These are phyloP conservation scores for Trichomycterus rosablanca DNA, from an alignment of 2,113 vertebrate species.

Conservation along the genomic window DNA sequence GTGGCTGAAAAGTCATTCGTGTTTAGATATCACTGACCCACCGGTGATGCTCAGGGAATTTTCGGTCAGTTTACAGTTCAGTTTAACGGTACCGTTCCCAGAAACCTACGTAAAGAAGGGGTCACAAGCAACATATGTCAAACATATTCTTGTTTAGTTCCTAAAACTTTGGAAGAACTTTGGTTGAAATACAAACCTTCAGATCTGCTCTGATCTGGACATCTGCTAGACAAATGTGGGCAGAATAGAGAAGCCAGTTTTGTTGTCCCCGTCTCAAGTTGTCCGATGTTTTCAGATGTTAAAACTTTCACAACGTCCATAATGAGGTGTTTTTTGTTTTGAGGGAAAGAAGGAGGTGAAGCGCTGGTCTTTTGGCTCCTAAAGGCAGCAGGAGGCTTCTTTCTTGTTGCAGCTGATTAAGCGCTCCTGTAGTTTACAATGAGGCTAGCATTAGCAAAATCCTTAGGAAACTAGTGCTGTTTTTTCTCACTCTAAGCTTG, in stretches of 20 bases:
- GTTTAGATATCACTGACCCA: slow-evolving; percentile 24
- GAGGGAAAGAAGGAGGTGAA: slow-evolving; percentile 1
- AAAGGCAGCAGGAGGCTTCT: slow-evolving; percentile 14
- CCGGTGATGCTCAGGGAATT: slow-evolving; percentile 1
- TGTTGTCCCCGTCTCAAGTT: slow-evolving; percentile 17
- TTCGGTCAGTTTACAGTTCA: too few relatives aligned
- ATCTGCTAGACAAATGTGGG: slow-evolving; percentile 59
- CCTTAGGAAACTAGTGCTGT: slow-evolving; percentile 7
- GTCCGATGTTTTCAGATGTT: slow-evolving; percentile 32
- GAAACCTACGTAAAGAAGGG: background rate
- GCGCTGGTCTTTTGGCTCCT: slow-evolving; percentile 3
- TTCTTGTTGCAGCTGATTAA: slow-evolving; percentile 24
- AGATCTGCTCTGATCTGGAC: slow-evolving; percentile 39
- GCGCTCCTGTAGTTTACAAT: slow-evolving; percentile 28
- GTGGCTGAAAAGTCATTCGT: slow-evolving; percentile 3
- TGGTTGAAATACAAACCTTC: slow-evolving; percentile 32
- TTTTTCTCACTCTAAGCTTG: too few relatives aligned
- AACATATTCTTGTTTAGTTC: background rate
- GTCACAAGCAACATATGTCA: background rate
- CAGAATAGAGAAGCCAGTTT: slow-evolving; percentile 10
- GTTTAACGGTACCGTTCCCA: slow-evolving; percentile 16
- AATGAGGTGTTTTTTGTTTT: slow-evolving; percentile 24
- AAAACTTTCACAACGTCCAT: slow-evolving; percentile 21
- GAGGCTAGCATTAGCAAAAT: slow-evolving; percentile 19
- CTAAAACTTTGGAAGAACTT: background rate